Conservation (phyloP, 2,797 vertebrate species). For the Myotis pilosus region DNA sequence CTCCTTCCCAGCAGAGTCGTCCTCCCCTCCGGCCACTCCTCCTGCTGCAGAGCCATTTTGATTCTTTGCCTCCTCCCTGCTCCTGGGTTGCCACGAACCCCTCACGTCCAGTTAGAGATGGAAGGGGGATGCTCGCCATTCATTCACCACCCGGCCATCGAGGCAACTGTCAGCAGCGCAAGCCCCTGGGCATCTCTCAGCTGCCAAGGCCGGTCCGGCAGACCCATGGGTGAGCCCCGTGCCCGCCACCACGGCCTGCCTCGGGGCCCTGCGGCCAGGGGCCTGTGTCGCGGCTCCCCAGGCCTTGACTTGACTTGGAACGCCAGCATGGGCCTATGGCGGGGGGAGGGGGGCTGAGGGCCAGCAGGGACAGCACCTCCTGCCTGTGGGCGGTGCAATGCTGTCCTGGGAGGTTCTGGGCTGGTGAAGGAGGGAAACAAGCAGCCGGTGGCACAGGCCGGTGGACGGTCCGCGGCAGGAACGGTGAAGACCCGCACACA, state of each 20-base stretch:
- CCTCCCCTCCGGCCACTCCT: neutral
- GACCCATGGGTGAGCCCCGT: accelerated
- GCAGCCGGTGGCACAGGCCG: accelerated
- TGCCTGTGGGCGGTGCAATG: accelerated
- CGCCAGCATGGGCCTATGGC: accelerated
- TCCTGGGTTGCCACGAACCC: accelerated
- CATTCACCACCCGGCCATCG: neutral
- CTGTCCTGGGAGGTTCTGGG: neutral
- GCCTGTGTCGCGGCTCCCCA: neutral
- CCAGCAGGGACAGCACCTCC: neutral
- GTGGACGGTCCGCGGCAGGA: accelerated
- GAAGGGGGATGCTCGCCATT: neutral
- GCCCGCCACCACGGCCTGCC: neutral
- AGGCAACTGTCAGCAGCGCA: accelerated
- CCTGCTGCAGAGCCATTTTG: neutral
- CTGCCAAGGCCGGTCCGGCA: accelerated
- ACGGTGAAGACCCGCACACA: accelerated
- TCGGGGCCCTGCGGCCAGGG: accelerated
- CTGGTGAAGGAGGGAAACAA: neutral
- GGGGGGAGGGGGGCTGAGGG: neutral
- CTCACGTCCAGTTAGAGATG: neutral
- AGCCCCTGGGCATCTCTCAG: accelerated
- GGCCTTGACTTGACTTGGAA: neutral
- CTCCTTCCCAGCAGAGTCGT: neutral
- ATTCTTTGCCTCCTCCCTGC: neutral